These are phyloP conservation scores for Glaucomys volans DNA, from an alignment of 2,113 vertebrate species.

Conservation along the genomic window DNA sequence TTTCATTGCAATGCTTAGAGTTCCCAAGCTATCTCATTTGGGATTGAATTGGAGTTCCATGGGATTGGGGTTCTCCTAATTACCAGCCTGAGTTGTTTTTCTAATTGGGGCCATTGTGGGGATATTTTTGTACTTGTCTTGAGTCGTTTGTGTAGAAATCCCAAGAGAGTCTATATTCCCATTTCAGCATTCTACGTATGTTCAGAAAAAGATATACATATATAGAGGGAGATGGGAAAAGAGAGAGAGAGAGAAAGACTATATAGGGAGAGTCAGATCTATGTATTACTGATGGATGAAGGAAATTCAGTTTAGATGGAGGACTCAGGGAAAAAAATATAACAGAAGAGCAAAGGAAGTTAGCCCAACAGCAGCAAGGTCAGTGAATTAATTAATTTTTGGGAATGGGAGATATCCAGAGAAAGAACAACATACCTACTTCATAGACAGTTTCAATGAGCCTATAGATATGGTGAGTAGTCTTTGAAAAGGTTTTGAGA, in stretches of 20 bases:
- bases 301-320: neutral
- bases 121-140: constrained; percentile 5
- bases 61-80: neutral
- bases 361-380: constrained; percentile 20
- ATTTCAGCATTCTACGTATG: neutral
- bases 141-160: constrained; percentile 30
- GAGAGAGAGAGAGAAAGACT: neutral
- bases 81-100: neutral
- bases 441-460: neutral
- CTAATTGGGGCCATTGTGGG: neutral
- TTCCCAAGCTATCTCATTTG: neutral
- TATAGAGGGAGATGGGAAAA: neutral
- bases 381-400: neutral
- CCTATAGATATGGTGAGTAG: neutral
- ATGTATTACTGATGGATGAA: neutral
- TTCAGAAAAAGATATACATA: neutral
- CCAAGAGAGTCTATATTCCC: neutral
- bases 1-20: neutral
- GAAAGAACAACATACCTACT: neutral
- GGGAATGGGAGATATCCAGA: neutral
- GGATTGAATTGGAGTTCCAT: neutral
- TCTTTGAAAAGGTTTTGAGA: neutral
- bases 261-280: neutral
- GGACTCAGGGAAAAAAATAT: neutral
- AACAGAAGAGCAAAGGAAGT: neutral